phyloP scores from a whole-genome alignment of 2,888 invertebrate species.

The Orthonychiurus folsomi region DNA sequence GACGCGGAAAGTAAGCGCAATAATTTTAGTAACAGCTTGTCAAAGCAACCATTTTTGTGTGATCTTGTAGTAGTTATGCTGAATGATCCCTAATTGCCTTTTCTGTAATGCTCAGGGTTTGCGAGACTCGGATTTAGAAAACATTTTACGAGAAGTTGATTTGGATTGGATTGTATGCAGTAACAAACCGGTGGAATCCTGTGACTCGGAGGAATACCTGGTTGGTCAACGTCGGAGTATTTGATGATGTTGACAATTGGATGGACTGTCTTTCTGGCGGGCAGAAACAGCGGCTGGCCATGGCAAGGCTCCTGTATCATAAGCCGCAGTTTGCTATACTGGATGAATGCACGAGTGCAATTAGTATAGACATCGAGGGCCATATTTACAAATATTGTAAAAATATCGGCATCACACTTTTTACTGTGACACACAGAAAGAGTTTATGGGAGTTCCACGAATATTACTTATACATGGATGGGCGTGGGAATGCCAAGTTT shows the following conservation, averaged over 20 bases:
- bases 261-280: constrained; percentile 97
- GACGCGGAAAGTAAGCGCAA: constrained; percentile 44
- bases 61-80: no score
- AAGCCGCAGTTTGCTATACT: constrained; percentile 96
- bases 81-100: no score
- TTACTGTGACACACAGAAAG: constrained; percentile 95
- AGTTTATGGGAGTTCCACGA: constrained; percentile 97
- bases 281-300: constrained; percentile 95
- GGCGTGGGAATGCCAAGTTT: constrained; percentile 81
- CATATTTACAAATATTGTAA: constrained; percentile 92
- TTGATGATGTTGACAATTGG: constrained; percentile 95
- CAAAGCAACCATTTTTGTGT: no score
- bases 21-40: background rate
- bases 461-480: constrained; percentile 71
- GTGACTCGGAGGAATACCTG: constrained; percentile 16
- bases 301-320: constrained; percentile 95
- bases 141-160: constrained; percentile 49
- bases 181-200: constrained; percentile 48
- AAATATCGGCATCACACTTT: constrained; percentile 75
- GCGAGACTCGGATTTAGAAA: constrained; percentile 65
- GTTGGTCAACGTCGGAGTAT: constrained; percentile 47
- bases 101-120: constrained; percentile 57
- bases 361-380: constrained; percentile 96
- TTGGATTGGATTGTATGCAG: constrained; percentile 48
- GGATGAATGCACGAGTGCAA: constrained; percentile 98